Base-by-base conservation (phyloP, 1,140 invertebrate genomes). In the Asobara japonica region DNA sequence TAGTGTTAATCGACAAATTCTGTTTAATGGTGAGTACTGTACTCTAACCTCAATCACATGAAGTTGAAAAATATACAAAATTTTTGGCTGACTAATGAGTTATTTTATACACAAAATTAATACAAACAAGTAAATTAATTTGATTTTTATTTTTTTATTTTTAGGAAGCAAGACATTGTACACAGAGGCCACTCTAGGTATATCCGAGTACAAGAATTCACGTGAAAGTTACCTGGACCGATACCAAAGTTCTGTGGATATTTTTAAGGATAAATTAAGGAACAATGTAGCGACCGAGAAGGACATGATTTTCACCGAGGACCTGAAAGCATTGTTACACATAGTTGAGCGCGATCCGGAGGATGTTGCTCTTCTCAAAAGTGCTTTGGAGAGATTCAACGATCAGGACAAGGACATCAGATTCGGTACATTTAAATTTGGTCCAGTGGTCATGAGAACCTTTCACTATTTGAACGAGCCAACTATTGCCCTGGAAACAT, bases 361-460 rank as follows among this genome's bases (percentile, higher is more conserved):
- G 56, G 93, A 96, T 82, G 73, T 94, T 5, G 78, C 91, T 1
- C 79, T 95, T n/a, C 72, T 93, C 1, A 67, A 87, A 4, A 87
- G 90, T 73, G 94, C 95, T 93, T 83, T 94, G 45, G 87, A 89
- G 82, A 92, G 91, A 74, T 96, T 93, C 79, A 90, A 93, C 76
- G 78, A 84, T n/a, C 93, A 95, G 81, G 93, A 92, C 74, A 89
- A 90, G 67, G 90, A 93, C 73, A 78, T 93, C 31, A 86, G 94
- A 70, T 95, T 95, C 90, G 91, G 93, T 16, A 92, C 88, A 75
- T 96, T 92, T 86, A 82, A 92, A 8, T 96, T 96, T 91, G 95
- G 95, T 0, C 94, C 95, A 18, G 91, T 96, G 8, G 88, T 94
- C 0, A 95, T 97, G 94, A 88, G 95, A 76, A 89, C 94, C 85